A percentile compares a stretch with the other conserved stretches of the same genome.
These are phyloP conservation scores for Chloroceryle amazona DNA, from an alignment of 2,797 vertebrate genomes.

Conservation along the genomic window DNA sequence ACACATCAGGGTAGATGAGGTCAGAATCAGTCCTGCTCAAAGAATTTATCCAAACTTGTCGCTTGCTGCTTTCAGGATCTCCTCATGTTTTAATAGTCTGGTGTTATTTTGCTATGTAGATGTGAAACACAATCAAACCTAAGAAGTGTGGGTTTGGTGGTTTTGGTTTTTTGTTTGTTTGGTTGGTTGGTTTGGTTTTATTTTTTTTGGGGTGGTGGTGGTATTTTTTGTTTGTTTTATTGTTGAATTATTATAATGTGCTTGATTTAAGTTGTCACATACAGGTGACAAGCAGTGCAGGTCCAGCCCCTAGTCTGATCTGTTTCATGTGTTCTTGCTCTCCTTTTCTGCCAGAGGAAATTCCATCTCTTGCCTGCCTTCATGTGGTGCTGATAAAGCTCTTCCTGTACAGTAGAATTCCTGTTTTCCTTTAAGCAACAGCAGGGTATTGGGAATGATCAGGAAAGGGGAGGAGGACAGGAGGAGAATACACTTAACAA, in stretches of 20 bases:
- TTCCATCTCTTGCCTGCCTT: conserved; percentile 96
- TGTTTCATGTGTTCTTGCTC: conserved; percentile 85
- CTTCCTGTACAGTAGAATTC: conserved; percentile 98
- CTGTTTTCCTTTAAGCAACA: conserved; percentile 92
- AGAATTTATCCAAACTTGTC: neutral
- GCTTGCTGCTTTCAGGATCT: neutral
- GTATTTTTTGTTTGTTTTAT: neutral
- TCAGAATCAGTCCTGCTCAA: conserved; percentile 21
- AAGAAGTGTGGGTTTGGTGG: neutral
- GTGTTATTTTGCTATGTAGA: neutral
- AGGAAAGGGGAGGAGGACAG: conserved; percentile 88
- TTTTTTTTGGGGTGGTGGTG: neutral
- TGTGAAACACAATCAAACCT: neutral
- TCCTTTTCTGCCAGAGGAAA: conserved; percentile 93
- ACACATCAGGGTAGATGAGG: neutral
- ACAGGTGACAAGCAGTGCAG: conserved; percentile 87
- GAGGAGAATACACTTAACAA: conserved; percentile 77
- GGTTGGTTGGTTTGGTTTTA: too few relatives aligned
- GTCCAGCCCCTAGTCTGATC: conserved; percentile 79
- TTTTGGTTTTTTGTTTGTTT: neutral
- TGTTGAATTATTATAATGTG: conserved; percentile 3
- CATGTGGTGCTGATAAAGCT: conserved; percentile 98
- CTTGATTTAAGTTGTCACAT: conserved; percentile 73
- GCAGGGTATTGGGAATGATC: conserved; percentile 89
- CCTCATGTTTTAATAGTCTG: neutral